phyloP scores from a whole-genome alignment of 2,888 invertebrate genomes.

The Apodemia mormo region DNA sequence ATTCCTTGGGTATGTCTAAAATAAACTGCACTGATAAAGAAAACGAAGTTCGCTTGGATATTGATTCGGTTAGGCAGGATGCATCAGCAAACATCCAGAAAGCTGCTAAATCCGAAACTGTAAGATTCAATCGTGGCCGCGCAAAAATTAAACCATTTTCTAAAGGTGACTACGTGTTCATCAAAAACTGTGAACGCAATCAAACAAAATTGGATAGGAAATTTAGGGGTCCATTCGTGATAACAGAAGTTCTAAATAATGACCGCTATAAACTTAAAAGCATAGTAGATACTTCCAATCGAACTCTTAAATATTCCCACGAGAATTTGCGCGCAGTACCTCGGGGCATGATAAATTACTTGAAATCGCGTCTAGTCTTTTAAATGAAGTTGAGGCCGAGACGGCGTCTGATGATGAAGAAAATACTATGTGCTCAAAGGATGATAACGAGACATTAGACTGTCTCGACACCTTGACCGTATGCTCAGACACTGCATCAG shows the following conservation, averaged over 20 bases:
- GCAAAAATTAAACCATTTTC: slow-evolving; percentile 32
- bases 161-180: slow-evolving; percentile 36
- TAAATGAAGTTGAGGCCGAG: slow-evolving; percentile 13
- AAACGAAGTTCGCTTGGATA: background rate
- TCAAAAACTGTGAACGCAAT: slow-evolving; percentile 36
- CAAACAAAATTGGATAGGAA: slow-evolving; percentile 38
- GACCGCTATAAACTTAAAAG: slow-evolving; percentile 32
- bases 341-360: slow-evolving; percentile 2
- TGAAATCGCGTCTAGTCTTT: slow-evolving; percentile 18
- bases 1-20: background rate
- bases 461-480: background rate
- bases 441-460: background rate
- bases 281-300: slow-evolving; percentile 27
- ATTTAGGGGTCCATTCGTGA: slow-evolving; percentile 32
- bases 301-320: slow-evolving; percentile 34
- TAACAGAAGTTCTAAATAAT: slow-evolving; percentile 27
- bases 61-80: background rate
- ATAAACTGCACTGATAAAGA: background rate
- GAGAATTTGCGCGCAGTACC: slow-evolving; percentile 36
- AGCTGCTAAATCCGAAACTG: slow-evolving; percentile 13
- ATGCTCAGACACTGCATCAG: background rate
- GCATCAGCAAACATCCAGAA: slow-evolving; percentile 22
- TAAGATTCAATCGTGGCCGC: slow-evolving; percentile 27
- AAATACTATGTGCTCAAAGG: slow-evolving; percentile 4
- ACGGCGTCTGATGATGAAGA: slow-evolving; percentile 14